Evolutionary conservation across 2,888 invertebrate species (phyloP), one percentile per base, ranked within the genome.

Genomic region (Ophioninae sp.): DNA sequence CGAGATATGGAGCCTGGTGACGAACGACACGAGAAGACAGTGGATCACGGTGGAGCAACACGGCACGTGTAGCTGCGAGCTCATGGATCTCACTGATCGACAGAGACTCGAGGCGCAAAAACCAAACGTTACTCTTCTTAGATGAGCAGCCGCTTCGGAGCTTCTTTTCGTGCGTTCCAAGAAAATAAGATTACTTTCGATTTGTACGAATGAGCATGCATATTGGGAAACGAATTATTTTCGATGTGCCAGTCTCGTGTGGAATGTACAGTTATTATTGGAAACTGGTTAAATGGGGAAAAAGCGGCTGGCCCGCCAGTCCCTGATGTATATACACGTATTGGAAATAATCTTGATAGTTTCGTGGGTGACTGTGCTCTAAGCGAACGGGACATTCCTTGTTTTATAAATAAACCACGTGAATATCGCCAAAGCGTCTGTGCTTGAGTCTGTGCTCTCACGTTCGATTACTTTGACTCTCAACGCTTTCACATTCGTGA

Each of bases 11-110:
- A 88, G 86, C 13, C 9, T 85, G 0, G 72, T 81, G 72, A 86
- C 79, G 6, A 86, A 86, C 9, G 73, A 72, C 6, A 85, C 77
- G 1, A 84, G 61, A 41, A 87, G 58, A 41, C 67, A 85, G 37
- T 91, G 88, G 87, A 88, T 92, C 9, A 80, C 76, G 17, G 88
- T 90, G 20, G 87, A 88, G 20, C 91, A 92, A 22, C 92, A 92
- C 67, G 87, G 86, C 13, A 80, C 68, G 13, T 92, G 92, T 79
- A 80, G 75, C 0, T 92, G 92, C 77, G 81, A 88, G 64, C 23
- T 83, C 0, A 88, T 81, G 41, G 86, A 76, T 41, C 9, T 72
- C 3, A 64, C 59, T 0, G 79, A 85, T 1, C 75, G 87, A 0
- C 61, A 81, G n/a, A 22, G 22, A 44, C 17, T 85, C 56, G 85